A percentile compares a stretch with the other conserved stretches of the same genome.
These are phyloP conservation scores for Didymodactylos carnosus DNA, from an alignment of 2,888 invertebrate genomes.

Conservation along the genomic window DNA sequence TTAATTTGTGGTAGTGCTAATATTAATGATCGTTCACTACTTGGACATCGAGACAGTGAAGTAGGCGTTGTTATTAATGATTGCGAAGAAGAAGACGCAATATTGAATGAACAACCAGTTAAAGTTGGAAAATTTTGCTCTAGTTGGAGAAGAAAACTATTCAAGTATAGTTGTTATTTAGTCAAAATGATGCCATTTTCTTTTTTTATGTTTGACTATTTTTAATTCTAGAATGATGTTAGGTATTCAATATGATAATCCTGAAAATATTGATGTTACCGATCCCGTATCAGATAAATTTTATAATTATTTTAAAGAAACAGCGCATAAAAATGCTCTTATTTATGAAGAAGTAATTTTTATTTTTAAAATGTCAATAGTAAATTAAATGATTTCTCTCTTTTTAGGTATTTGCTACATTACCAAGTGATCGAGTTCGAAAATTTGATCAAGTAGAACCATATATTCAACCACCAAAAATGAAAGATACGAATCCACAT, in stretches of 20 bases:
- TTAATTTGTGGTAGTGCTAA: conserved; percentile 92
- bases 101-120: conserved; percentile 58
- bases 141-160: conserved; percentile 42
- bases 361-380: neutral
- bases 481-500: conserved; percentile 5
- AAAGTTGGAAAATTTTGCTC: conserved; percentile 69
- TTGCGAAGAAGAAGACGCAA: conserved; percentile 44
- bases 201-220: neutral
- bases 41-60: conserved; percentile 81
- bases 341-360: conserved; percentile 58
- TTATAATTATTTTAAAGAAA: conserved; percentile 64
- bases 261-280: conserved; percentile 41
- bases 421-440: conserved; percentile 6
- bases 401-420: conserved; percentile 4
- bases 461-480: neutral
- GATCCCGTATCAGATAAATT: conserved; percentile 67
- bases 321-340: conserved; percentile 59
- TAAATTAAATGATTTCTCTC: too few species aligned
- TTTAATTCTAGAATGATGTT: neutral
- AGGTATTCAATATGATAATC: conserved; percentile 8
- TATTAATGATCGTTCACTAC: conserved; percentile 82
- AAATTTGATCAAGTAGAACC: conserved; percentile 1
- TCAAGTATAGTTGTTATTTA: conserved; percentile 9
- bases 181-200: neutral
- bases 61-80: conserved; percentile 63